Conservation (phyloP, 30 jellyfish, hydroid and myxozoan species). For the Turritopsis rubra region DNA sequence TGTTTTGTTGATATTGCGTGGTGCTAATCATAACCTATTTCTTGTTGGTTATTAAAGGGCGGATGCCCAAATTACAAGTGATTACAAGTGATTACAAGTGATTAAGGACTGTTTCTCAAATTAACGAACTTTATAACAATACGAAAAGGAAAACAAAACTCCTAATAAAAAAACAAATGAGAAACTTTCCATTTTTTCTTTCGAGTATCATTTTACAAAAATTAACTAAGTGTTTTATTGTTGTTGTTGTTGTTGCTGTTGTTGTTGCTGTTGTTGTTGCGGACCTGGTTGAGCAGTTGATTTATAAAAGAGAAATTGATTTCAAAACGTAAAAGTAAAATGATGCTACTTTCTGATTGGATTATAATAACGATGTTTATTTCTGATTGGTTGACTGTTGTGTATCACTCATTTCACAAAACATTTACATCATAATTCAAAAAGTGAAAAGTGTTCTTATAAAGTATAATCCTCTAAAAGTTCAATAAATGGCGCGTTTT, state of each 20-base stretch:
- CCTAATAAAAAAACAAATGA: neutral
- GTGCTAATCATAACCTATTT: neutral
- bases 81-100: no score
- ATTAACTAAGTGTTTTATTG: neutral
- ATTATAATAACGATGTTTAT: neutral
- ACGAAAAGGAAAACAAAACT: neutral
- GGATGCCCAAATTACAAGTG: neutral
- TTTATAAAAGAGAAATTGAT: neutral
- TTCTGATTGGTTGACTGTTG: neutral
- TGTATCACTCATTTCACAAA: neutral
- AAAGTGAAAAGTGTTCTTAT: no score
- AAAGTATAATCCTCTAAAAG: no score
- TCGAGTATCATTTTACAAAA: neutral
- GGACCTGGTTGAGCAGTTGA: neutral
- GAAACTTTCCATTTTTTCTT: neutral
- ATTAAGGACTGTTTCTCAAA: neutral
- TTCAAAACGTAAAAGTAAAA: neutral
- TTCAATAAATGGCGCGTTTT: no score
- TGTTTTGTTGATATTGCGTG: neutral
- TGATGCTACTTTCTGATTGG: neutral
- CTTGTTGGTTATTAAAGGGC: neutral
- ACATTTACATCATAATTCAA: no score
- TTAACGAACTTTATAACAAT: neutral
- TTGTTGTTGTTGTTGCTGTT: neutral
- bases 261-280: neutral